A percentile compares a stretch with the other conserved stretches of the same genome.
These are phyloP conservation scores for Gallinago stenura DNA, from an alignment of 2,797 vertebrate genomes.

Conservation along the genomic window DNA sequence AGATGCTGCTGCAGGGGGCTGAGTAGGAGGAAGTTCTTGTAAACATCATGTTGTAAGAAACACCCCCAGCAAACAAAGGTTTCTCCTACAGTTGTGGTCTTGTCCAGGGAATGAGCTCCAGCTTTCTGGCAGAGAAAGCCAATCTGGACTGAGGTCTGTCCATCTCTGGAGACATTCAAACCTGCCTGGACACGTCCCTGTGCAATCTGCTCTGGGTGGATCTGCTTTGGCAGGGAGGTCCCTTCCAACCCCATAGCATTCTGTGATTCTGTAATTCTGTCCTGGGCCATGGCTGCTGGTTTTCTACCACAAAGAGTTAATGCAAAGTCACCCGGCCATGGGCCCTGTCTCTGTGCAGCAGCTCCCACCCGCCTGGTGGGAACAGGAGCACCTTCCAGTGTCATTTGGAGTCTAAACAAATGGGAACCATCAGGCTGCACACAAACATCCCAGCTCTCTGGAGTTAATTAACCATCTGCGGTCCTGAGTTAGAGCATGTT, in stretches of 20 bases:
- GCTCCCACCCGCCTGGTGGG: neutral
- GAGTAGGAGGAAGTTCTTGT: neutral
- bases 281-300: neutral
- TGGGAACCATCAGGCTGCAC: neutral
- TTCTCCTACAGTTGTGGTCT: neutral
- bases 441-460: neutral
- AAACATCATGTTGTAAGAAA: neutral
- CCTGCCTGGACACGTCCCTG: no score
- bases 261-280: no score
- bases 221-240: no score
- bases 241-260: no score
- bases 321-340: rapidly evolving
- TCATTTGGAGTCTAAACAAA: neutral
- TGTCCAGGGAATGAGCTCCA: neutral
- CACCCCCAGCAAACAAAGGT: neutral
- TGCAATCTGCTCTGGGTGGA: no score
- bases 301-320: neutral
- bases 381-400: rapidly evolving
- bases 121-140: neutral
- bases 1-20: neutral
- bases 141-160: no score
- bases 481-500: neutral
- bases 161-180: no score
- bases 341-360: neutral
- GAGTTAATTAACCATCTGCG: neutral